Conservation (phyloP, 2,797 vertebrate species). For the Danio choprae region DNA sequence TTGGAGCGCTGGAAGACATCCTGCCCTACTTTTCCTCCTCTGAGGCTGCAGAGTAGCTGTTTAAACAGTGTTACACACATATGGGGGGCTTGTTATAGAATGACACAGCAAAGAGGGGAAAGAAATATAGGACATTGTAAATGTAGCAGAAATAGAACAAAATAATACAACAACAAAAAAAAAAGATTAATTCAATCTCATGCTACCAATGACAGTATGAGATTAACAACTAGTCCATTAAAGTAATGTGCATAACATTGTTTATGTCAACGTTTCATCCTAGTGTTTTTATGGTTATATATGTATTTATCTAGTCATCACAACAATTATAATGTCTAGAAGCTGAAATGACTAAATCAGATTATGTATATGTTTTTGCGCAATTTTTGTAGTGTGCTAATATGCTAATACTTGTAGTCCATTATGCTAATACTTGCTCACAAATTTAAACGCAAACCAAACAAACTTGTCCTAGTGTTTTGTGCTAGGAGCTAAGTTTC, state of each 20-base stretch:
- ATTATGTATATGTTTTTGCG: no score
- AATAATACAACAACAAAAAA: background rate
- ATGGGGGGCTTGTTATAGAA: slow-evolving; percentile 13
- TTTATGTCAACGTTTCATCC: background rate
- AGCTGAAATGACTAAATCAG: no score
- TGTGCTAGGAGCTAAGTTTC: background rate
- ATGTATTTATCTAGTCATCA: no score
- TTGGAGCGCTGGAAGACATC: slow-evolving; percentile 38
- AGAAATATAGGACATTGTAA: background rate
- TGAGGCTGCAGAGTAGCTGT: slow-evolving; percentile 38
- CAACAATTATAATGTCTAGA: no score
- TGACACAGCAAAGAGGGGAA: slow-evolving; percentile 9
- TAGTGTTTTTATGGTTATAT: no score
- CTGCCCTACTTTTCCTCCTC: slow-evolving; percentile 53
- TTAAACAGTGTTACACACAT: slow-evolving; percentile 34
- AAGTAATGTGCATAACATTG: background rate
- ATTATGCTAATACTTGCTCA: no score
- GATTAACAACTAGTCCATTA: background rate
- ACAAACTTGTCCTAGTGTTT: background rate
- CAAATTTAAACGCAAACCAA: no score
- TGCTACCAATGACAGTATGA: no score
- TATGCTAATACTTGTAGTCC: no score
- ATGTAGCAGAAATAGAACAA: background rate
- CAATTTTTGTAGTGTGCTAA: no score
- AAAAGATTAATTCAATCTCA: background rate